Percentiles rank a stretch among this genome's conserved stretches.
These are phyloP conservation scores for Atrina japonica DNA, from an alignment of 2,888 invertebrate species.

Conservation along the genomic window DNA sequence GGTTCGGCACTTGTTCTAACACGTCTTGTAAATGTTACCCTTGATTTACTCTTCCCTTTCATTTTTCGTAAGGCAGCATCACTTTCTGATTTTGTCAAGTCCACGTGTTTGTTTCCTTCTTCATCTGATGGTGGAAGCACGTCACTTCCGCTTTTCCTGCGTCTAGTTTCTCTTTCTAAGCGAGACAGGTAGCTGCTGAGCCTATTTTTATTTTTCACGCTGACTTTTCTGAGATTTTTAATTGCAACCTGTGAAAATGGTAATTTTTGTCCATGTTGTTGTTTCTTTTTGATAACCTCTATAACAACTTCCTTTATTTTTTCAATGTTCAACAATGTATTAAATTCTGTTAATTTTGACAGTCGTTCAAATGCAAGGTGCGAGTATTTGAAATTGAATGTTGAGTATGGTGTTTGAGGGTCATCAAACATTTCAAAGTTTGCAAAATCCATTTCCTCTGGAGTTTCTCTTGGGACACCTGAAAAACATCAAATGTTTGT, in stretches of 20 bases:
- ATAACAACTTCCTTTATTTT: conserved; percentile 77
- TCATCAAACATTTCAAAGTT: conserved; percentile 81
- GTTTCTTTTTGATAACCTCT: conserved; percentile 68
- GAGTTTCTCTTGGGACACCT: conserved; percentile 79
- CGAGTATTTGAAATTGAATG: conserved; percentile 81
- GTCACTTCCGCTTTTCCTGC: conserved; percentile 27
- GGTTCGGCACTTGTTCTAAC: conserved; percentile 17
- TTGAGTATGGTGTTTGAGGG: conserved; percentile 79
- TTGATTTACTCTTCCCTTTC: not conserved
- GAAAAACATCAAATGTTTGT: conserved; percentile 31
- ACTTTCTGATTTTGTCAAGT: conserved; percentile 15
- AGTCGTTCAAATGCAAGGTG: conserved; percentile 80
- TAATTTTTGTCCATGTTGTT: conserved; percentile 55
- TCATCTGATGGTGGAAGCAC: conserved; percentile 1
- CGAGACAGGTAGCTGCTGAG: conserved; percentile 54
- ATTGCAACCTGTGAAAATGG: conserved; percentile 60
- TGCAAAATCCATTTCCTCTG: conserved; percentile 80
- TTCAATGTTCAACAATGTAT: conserved; percentile 78
- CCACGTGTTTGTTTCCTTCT: not conserved
- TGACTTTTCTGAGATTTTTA: conserved; percentile 59
- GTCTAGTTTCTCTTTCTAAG: conserved; percentile 36
- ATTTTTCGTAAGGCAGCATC: conserved; percentile 4
- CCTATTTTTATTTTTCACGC: conserved; percentile 58
- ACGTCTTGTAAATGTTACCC: conserved; percentile 8
- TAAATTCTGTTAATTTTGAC: conserved; percentile 81